These are phyloP conservation scores for Drosophila simulans DNA, from an alignment of 1,140 invertebrate genomes.

Conservation along the genomic window DNA sequence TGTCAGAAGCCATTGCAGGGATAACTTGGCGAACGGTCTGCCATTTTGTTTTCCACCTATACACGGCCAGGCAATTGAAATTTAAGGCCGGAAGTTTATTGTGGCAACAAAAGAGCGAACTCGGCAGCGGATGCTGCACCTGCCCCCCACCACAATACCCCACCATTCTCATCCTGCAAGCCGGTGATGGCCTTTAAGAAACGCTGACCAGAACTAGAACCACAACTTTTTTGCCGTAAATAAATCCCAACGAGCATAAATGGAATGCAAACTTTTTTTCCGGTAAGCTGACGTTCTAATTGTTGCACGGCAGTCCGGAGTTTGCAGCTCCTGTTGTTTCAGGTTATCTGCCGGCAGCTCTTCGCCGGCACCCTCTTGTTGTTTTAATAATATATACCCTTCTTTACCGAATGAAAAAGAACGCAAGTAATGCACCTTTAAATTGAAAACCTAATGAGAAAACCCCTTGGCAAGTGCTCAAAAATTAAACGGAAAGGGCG, in stretches of 20 bases:
- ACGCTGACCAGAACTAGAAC: conserved; percentile 40
- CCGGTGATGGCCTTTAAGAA: conserved; percentile 33
- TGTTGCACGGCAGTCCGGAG: conserved; percentile 62
- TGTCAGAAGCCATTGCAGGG: conserved; percentile 67
- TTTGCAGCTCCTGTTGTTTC: conserved; percentile 46
- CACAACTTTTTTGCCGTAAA: conserved; percentile 63
- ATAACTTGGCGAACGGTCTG: conserved; percentile 33
- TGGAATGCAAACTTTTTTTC: conserved; percentile 83
- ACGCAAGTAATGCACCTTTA: conserved; percentile 32
- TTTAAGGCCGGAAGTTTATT: conserved; percentile 80
- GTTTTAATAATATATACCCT: background rate
- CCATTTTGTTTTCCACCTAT: conserved; percentile 53
- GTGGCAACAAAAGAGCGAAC: conserved; percentile 63
- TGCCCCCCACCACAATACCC: background rate
- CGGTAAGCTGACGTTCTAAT: conserved; percentile 79
- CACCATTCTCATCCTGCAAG: background rate
- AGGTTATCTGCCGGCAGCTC: conserved; percentile 51
- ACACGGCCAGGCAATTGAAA: conserved; percentile 61
- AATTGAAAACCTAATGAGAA: conserved; percentile 75
- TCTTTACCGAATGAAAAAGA: background rate
- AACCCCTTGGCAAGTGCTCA: conserved; percentile 36
- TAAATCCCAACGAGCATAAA: conserved; percentile 73
- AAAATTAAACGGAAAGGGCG: conserved; percentile 60
- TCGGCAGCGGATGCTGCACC: conserved; percentile 47
- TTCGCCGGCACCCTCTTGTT: conserved; percentile 17